These are phyloP conservation scores for Hippocampus zosterae DNA, from an alignment of 2,113 vertebrate species.

Conservation along the genomic window DNA sequence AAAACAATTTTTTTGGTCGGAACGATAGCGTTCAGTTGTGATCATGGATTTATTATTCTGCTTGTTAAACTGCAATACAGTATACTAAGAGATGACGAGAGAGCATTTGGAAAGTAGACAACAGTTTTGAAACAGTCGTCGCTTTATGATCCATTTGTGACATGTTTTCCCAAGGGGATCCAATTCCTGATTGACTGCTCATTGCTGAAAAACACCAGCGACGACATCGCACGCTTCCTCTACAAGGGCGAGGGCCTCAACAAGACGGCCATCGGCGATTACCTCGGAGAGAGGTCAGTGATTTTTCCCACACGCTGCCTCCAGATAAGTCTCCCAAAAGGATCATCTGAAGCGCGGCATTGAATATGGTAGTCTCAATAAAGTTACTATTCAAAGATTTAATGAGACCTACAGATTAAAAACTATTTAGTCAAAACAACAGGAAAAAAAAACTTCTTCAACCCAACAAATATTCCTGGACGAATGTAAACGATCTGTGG, in stretches of 20 bases:
- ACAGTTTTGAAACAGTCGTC: neutral
- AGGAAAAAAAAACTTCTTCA: too few relatives aligned
- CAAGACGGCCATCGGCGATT: slow-evolving; percentile 95
- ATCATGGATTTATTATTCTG: neutral
- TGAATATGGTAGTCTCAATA: too few relatives aligned
- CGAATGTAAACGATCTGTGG: too few relatives aligned
- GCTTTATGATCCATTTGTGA: neutral
- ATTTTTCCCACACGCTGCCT: neutral
- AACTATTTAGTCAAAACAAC: too few relatives aligned
- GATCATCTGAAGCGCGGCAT: neutral
- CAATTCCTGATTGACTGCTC: slow-evolving; percentile 89
- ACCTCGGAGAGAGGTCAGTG: slow-evolving; percentile 88
- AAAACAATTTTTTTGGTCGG: neutral
- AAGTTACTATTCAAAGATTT: too few relatives aligned
- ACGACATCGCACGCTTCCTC: slow-evolving; percentile 91
- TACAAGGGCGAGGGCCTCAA: slow-evolving; percentile 97
- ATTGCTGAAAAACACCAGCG: slow-evolving; percentile 86
- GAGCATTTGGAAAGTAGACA: neutral
- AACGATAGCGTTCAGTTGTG: too few relatives aligned
- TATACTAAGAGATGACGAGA: too few relatives aligned
- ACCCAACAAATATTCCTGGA: too few relatives aligned
- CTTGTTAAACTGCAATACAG: too few relatives aligned
- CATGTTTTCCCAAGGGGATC: slow-evolving; percentile 79
- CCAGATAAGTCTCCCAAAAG: neutral
- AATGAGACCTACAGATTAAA: too few relatives aligned